Conservation (phyloP, 2,113 vertebrate species). For the Malurus elegans region DNA sequence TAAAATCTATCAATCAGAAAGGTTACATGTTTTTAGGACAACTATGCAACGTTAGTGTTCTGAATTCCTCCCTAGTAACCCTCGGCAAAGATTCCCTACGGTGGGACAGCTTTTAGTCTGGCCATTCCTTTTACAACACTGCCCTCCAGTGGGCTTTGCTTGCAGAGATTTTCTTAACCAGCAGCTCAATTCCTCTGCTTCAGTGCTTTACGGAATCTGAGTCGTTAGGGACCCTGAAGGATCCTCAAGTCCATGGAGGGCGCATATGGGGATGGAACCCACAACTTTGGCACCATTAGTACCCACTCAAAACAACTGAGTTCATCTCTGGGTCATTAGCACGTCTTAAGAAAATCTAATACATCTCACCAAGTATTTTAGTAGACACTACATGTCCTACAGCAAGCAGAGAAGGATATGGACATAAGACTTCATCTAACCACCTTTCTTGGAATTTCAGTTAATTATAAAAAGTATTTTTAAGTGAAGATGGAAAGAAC, state of each 20-base stretch:
- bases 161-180: neutral
- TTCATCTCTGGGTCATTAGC: neutral
- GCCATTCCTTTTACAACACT: slow-evolving; percentile 60
- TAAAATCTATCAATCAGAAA: neutral
- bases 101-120: accelerated
- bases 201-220: neutral
- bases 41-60: accelerated
- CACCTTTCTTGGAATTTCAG: neutral
- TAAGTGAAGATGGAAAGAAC: neutral
- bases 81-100: accelerated
- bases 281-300: neutral
- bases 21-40: neutral
- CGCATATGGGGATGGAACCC: neutral
- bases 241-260: neutral
- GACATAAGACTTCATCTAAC: neutral
- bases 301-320: neutral
- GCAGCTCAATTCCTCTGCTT: neutral
- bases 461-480: neutral
- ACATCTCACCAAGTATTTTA: neutral
- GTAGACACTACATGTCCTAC: neutral
- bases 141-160: slow-evolving; percentile 59
- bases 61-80: accelerated
- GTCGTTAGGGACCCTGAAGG: neutral
- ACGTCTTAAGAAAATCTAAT: neutral
- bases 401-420: neutral